Percentiles rank a stretch among this genome's conserved stretches.
phyloP scores from a whole-genome alignment of 1,140 invertebrate genomes.

The Charaxes varanes region DNA sequence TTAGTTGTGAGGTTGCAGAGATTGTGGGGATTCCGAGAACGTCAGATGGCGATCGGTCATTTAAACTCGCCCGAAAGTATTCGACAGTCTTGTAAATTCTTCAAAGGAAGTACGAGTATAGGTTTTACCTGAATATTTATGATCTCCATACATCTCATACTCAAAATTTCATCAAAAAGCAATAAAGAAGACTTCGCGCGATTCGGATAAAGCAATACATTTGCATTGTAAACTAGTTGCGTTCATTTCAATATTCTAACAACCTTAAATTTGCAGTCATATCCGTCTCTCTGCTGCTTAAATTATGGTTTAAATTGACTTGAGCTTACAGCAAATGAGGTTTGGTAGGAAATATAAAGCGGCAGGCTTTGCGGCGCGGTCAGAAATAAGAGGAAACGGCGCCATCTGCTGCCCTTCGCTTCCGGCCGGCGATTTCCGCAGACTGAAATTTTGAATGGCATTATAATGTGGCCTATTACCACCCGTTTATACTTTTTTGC shows the following conservation, averaged over 20 bases:
- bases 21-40: too few species aligned
- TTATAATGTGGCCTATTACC: slow-evolving; percentile 44
- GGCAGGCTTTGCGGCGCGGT: slow-evolving; percentile 50
- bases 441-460: slow-evolving; percentile 52
- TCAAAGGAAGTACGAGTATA: too few species aligned
- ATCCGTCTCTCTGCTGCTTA: slow-evolving; percentile 4
- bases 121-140: too few species aligned
- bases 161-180: slow-evolving; percentile 18
- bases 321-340: not conserved
- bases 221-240: slow-evolving; percentile 55
- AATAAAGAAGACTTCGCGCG: slow-evolving; percentile 28
- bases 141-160: slow-evolving; percentile 1
- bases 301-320: slow-evolving; percentile 23
- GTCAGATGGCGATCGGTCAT: too few species aligned
- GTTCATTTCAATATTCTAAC: slow-evolving; percentile 44
- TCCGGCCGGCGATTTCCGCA: slow-evolving; percentile 41
- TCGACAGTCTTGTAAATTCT: too few species aligned
- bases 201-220: slow-evolving; percentile 23
- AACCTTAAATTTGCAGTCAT: slow-evolving; percentile 18
- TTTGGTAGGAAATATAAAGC: slow-evolving; percentile 31
- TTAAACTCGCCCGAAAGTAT: too few species aligned
- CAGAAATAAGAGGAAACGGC: slow-evolving; percentile 58
- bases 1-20: too few species aligned
- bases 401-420: slow-evolving; percentile 49
- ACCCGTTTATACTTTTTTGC: slow-evolving; percentile 6